Evolutionary conservation across 2,113 vertebrate genomes (phyloP).

Genomic region (Ailuropoda melanoleuca): DNA sequence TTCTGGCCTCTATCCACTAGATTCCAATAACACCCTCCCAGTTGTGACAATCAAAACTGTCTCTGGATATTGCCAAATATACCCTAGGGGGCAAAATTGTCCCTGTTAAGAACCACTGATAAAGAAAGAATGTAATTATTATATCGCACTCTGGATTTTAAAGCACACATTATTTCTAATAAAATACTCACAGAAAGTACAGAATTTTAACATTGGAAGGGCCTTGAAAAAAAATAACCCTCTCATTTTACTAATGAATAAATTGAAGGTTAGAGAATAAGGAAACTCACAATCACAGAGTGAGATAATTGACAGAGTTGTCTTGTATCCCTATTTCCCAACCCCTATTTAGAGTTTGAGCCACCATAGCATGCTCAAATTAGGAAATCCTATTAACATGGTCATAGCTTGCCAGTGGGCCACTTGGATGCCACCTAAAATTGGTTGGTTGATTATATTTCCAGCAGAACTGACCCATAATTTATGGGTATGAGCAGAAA

Average conservation of each 20-base stretch:
- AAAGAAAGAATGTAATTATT: neutral
- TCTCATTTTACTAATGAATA: conserved; percentile 20
- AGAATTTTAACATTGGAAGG: neutral
- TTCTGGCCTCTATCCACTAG: neutral
- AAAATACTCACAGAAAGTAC: neutral
- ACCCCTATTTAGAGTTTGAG: neutral
- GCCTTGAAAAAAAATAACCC: neutral
- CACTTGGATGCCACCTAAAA: neutral
- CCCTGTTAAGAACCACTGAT: neutral
- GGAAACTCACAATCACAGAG: neutral
- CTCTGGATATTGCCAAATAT: neutral
- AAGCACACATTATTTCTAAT: neutral
- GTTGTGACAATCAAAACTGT: neutral
- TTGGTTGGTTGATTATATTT: neutral
- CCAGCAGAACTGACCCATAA: neutral
- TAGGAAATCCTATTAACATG: neutral
- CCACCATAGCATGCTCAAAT: neutral
- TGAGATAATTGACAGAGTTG: neutral
- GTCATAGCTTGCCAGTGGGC: neutral
- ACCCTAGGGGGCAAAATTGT: neutral
- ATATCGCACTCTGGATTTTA: neutral
- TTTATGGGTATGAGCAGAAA: neutral
- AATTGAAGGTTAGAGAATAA: neutral
- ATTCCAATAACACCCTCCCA: neutral
- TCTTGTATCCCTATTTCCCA: neutral